Evolutionary conservation across 37 sponge, comb jelly and placozoan species (phyloP), one percentile per base, ranked within the genome.

Genomic region (Beroe ovata): DNA sequence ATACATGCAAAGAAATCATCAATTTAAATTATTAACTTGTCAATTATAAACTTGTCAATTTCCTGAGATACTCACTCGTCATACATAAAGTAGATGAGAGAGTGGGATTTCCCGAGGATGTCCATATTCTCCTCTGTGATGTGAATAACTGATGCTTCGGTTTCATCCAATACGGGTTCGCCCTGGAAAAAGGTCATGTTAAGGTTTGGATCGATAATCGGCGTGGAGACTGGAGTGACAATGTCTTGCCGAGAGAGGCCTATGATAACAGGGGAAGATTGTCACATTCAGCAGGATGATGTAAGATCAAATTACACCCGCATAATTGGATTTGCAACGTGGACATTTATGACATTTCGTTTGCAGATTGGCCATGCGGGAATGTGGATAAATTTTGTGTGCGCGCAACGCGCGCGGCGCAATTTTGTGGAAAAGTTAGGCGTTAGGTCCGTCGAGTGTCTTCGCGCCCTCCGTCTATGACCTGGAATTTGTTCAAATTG

Each of bases 11-110:
- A n/a, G n/a, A n/a, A n/a, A n/a, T n/a, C n/a, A n/a, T n/a, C n/a
- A n/a, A n/a, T n/a, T n/a, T n/a, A n/a, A n/a, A n/a, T n/a, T n/a
- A n/a, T n/a, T n/a, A n/a, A n/a, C n/a, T n/a, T n/a, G n/a, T n/a
- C n/a, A n/a, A n/a, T n/a, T n/a, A n/a, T n/a, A n/a, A n/a, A n/a
- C n/a, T n/a, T n/a, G n/a, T n/a, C n/a, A n/a, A n/a, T n/a, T n/a
- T n/a, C n/a, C n/a, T n/a, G n/a, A 58, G 59, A 8, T 41, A 77
- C 84, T 77, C 33, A 77, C 84, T 77, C 84, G 54, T 77, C 84
- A 40, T 77, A 77, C 54, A 77, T 42, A 26, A 77, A 41, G 28
- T 77, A 77, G 36, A 77, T 35, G 8, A 77, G 84, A 42, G 84
- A 33, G 47, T 77, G 84, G 4, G 84, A 77, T 20, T 77, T 77